phyloP scores from a whole-genome alignment of 2,888 invertebrate genomes.

The Sinotaia quadrata region DNA sequence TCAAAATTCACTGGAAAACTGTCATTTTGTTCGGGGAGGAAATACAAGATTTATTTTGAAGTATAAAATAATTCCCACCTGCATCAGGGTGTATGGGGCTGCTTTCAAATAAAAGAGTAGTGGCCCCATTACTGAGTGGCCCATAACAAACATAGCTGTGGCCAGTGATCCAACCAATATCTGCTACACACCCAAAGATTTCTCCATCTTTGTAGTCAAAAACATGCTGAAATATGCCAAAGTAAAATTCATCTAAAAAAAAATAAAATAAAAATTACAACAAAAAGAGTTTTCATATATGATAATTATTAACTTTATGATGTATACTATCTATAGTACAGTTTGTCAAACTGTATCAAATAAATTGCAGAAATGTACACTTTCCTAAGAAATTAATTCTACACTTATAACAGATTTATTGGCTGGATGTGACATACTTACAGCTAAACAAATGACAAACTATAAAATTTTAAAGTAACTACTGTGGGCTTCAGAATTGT shows the following conservation, averaged over 20 bases:
- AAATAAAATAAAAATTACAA: background rate
- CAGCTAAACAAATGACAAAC: no score
- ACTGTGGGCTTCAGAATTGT: no score
- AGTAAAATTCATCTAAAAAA: background rate
- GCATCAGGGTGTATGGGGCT: constrained; percentile 75
- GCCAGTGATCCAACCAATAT: constrained; percentile 75
- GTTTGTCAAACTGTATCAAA: background rate
- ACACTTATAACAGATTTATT: no score
- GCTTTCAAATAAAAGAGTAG: constrained; percentile 75
- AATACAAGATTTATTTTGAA: background rate
- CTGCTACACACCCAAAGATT: constrained; percentile 75
- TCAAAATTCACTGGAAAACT: background rate
- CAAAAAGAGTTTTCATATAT: background rate
- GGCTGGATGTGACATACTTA: no score
- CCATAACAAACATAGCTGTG: constrained; percentile 75
- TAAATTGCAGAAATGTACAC: background rate
- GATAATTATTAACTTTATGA: no score
- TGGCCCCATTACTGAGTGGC: constrained; percentile 74
- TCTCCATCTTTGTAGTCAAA: constrained; percentile 73
- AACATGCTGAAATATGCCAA: constrained; percentile 69
- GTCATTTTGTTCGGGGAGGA: background rate
- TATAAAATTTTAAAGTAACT: no score
- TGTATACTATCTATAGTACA: background rate
- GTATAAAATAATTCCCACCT: constrained; percentile 59
- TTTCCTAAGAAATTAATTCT: no score